Percentiles rank a stretch among this genome's conserved stretches.
phyloP scores from a whole-genome alignment of 2,113 vertebrate species.

The Grallaria varia region DNA sequence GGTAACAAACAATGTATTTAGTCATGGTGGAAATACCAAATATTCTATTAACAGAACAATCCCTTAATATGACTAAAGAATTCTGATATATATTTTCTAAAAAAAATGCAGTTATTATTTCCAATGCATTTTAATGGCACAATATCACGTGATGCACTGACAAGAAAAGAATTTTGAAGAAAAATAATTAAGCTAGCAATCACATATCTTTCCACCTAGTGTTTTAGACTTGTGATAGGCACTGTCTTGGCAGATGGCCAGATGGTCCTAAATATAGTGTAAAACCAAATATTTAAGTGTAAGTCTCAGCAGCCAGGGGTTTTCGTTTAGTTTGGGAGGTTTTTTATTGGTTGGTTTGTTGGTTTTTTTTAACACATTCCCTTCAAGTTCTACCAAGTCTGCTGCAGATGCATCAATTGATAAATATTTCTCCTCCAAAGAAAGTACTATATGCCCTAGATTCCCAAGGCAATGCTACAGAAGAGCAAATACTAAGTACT shows the following conservation, averaged over 20 bases:
- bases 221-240: constrained; percentile 12
- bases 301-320: not conserved
- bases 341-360: not conserved
- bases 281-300: constrained; percentile 51
- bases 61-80: not conserved
- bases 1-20: not conserved
- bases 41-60: not conserved
- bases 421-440: constrained; percentile 10
- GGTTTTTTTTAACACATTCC: not conserved
- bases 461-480: constrained; percentile 6
- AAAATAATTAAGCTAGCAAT: not conserved
- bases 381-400: constrained; percentile 3
- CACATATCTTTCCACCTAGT: not conserved
- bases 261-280: constrained; percentile 2
- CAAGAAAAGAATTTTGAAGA: not conserved
- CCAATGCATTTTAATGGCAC: not conserved
- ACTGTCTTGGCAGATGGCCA: constrained; percentile 1
- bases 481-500: not conserved
- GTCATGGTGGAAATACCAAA: not conserved
- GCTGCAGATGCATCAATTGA: not conserved
- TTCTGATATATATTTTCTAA: not conserved
- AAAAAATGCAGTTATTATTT: not conserved
- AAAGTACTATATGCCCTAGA: constrained; percentile 7
- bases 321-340: not conserved
- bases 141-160: not conserved